Evolutionary conservation across 2,888 invertebrate species (phyloP).

Genomic region (Crocallis elinguaria): DNA sequence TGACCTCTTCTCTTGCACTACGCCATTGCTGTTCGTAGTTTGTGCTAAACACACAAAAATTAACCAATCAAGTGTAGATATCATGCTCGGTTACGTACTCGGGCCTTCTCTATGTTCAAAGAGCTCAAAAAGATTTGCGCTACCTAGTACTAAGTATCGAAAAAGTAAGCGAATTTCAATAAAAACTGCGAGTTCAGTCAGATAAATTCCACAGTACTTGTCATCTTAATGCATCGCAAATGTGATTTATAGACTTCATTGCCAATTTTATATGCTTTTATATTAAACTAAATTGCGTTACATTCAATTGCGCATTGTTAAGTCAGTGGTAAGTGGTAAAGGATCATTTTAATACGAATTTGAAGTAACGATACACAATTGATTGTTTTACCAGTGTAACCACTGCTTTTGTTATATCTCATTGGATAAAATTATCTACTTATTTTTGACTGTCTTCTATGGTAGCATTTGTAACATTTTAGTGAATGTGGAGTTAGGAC

Average conservation of each 20-base stretch:
- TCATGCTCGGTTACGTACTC: too few relatives aligned
- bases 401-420: not conserved
- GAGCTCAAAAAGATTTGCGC: too few relatives aligned
- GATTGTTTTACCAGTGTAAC: not conserved
- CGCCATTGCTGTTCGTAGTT: too few relatives aligned
- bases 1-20: too few relatives aligned
- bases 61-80: too few relatives aligned
- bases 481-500: too few relatives aligned
- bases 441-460: too few relatives aligned
- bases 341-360: not conserved
- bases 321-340: too few relatives aligned
- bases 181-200: not conserved
- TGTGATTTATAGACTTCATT: constrained; percentile 12
- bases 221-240: constrained; percentile 17
- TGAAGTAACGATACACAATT: not conserved
- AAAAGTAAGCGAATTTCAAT: not conserved
- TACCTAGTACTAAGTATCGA: too few relatives aligned
- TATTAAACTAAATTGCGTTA: not conserved
- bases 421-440: not conserved
- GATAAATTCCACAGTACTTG: not conserved
- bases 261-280: constrained; percentile 18
- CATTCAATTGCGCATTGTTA: constrained; percentile 2
- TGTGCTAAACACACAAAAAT: too few relatives aligned
- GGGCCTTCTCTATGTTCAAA: too few relatives aligned
- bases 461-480: too few relatives aligned